Evolutionary conservation across 2,113 vertebrate genomes (phyloP).

Genomic region (Tylochromis polylepis): DNA sequence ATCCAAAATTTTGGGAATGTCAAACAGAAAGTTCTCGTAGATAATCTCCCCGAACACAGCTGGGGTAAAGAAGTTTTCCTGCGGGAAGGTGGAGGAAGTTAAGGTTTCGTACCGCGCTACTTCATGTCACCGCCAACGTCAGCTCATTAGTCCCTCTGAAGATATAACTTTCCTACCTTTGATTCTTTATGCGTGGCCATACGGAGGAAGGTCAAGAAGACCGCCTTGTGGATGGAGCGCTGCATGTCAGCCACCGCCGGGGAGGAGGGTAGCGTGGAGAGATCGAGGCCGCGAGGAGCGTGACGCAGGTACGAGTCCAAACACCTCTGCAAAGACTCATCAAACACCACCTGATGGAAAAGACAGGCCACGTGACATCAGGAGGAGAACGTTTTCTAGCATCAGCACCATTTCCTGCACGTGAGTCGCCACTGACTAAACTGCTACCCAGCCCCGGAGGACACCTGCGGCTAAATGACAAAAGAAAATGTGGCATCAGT

Average conservation of each 20-base stretch:
- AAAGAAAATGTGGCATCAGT: neutral
- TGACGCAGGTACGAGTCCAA: conserved; percentile 87
- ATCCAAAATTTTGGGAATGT: conserved; percentile 96
- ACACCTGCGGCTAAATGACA: neutral
- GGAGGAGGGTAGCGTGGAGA: conserved; percentile 51
- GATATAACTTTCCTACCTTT: conserved; percentile 71
- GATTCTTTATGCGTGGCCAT: conserved; percentile 98
- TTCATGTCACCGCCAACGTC: neutral
- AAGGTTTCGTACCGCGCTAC: rapidly evolving
- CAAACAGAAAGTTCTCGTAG: conserved; percentile 95
- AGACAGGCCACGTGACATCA: neutral
- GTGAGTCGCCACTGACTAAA: neutral
- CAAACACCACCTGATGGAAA: conserved; percentile 86
- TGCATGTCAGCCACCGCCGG: conserved; percentile 76
- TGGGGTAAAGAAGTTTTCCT: conserved; percentile 92
- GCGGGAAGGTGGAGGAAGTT: neutral
- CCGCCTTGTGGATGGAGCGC: conserved; percentile 75
- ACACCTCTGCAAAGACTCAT: conserved; percentile 90
- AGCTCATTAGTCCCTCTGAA: neutral
- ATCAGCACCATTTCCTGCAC: neutral
- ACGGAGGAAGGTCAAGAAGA: conserved; percentile 92
- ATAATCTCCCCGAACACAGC: conserved; percentile 92
- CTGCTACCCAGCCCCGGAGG: neutral
- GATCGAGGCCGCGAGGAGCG: conserved; percentile 83
- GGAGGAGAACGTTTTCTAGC: neutral